Evolutionary conservation across 2,888 invertebrate species (phyloP).

Genomic region (Ramazzottius varieornatus): DNA sequence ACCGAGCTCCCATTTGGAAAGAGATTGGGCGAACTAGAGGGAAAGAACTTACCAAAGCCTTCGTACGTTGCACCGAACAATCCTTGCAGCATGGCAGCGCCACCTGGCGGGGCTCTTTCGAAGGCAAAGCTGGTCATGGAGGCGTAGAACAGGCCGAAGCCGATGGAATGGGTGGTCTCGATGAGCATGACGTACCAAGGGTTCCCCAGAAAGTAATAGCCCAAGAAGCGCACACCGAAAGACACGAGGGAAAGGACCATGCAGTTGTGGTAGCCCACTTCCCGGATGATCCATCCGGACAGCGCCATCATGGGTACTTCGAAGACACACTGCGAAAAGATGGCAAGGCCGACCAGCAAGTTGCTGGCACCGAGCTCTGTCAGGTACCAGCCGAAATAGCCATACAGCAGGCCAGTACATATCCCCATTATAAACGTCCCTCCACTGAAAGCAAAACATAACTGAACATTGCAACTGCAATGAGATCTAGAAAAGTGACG

Average conservation of each 20-base stretch:
- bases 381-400: neutral
- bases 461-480: too few species aligned
- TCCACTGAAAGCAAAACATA: too few species aligned
- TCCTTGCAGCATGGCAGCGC: conserved; percentile 4
- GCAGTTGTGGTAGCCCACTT: neutral
- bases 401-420: neutral
- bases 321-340: neutral
- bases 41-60: conserved; percentile 4
- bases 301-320: neutral
- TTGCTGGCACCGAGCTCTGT: neutral
- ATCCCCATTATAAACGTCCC: neutral
- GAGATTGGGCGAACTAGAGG: too few species aligned
- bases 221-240: neutral
- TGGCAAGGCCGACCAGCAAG: neutral
- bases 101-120: neutral
- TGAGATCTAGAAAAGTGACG: too few species aligned
- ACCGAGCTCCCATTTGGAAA: too few species aligned
- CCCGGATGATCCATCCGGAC: neutral
- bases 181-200: neutral
- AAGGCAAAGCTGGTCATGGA: neutral
- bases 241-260: neutral
- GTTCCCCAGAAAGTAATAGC: neutral
- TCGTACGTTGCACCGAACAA: neutral
- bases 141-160: conserved; percentile 3
- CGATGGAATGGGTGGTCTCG: neutral